Base-by-base conservation (phyloP, 2,797 vertebrate species). In the Poecile montanus region DNA sequence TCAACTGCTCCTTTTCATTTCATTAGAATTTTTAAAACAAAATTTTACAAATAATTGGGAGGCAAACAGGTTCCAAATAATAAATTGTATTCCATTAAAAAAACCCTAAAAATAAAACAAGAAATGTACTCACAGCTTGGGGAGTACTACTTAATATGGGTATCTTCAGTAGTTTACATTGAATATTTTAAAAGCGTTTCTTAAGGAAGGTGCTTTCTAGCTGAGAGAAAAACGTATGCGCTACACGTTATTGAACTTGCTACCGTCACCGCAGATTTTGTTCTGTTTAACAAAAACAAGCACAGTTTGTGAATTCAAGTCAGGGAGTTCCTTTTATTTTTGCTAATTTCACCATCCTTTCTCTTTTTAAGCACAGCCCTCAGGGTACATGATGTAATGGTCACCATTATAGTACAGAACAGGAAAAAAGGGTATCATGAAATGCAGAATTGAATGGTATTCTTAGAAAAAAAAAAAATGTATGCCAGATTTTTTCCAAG, bases 241-340 rank as follows among this genome's bases (percentile, higher is more conserved):
- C 88, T 96, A 93, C 97, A 96, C 75, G 93, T 96, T 97, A 96
- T 91, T 96, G 93, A 96, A 95, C 96, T 97, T 95, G 91, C 95
- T 96, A 97, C 95, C 91, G 88, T 97, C 96, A 96, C 97, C 83
- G 94, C 93, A 97, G 96, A 97, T 97, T 96, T 97, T 97, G 94
- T 97, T 96, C 93, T 97, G 96, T 98, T 98, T 97, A 97, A 98
- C 97, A 98, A 98, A 97, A 98, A 97, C 95, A 97, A 98, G 95
- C 94, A 92, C 95, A 95, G 95, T 98, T 98, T 97, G 95, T 97
- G 94, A 93, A 97, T 97, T 96, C 96, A 97, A 97, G 93, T 97
- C 97, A 97, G 98, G 97, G 97, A 97, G 94, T 96, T 95, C 91
- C 96, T 97, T 98, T 97, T 97, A 95, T 97, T 97, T 97, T 97